Percentiles rank a stretch among this genome's conserved stretches.
Conservation (phyloP, 2,113 vertebrate species). For the Otus sunia region DNA sequence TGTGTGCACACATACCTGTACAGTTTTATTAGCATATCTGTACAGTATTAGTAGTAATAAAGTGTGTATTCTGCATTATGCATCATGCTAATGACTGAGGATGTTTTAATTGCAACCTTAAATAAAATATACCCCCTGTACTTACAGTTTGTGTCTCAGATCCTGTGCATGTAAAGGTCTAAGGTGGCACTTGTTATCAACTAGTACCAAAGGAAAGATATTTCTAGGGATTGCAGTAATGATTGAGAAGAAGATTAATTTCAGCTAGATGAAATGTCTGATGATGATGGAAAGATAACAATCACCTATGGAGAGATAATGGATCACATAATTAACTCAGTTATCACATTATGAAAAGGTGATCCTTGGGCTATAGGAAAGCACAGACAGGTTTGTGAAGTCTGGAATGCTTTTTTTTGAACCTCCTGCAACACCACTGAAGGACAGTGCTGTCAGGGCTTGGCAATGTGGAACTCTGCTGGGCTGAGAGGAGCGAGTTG, state of each 20-base stretch:
- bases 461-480: fast-evolving
- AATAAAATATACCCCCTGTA: too few relatives aligned
- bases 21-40: too few relatives aligned
- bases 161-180: fast-evolving
- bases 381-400: constrained; percentile 2
- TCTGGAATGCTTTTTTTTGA: background rate
- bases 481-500: background rate
- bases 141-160: background rate
- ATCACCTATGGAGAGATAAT: constrained; percentile 6
- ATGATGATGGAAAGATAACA: constrained; percentile 62
- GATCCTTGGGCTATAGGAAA: constrained; percentile 60
- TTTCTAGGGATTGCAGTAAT: background rate
- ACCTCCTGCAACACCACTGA: background rate
- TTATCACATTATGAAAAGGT: constrained; percentile 47
- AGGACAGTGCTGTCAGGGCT: background rate
- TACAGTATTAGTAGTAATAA: background rate
- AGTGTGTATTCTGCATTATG: fast-evolving
- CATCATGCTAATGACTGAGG: background rate
- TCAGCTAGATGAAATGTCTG: constrained; percentile 44
- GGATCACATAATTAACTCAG: constrained; percentile 47
- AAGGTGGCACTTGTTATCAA: background rate
- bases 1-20: fast-evolving
- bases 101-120: background rate
- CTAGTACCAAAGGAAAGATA: background rate
- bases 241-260: constrained; percentile 37